Conservation (phyloP, 2,797 vertebrate species). For the Pangasius sanitwongsei region DNA sequence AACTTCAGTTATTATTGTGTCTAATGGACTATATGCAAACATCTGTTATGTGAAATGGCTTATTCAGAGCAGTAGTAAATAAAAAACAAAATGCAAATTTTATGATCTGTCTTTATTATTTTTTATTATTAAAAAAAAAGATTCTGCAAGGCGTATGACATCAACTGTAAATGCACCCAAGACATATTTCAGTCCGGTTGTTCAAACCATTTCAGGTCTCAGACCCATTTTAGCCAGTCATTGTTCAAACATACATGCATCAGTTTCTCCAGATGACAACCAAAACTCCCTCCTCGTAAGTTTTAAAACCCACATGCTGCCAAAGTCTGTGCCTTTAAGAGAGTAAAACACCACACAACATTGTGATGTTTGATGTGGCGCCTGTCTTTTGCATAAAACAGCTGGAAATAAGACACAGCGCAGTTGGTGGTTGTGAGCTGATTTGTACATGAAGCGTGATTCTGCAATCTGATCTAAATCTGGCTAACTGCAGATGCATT, state of each 20-base stretch:
- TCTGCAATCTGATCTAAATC: slow-evolving; percentile 1
- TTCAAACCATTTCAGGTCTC: not conserved
- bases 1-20: too few relatives aligned
- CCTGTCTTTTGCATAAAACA: slow-evolving; percentile 19
- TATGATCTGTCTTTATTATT: too few relatives aligned
- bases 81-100: too few relatives aligned
- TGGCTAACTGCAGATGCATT: slow-evolving; percentile 17
- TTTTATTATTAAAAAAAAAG: too few relatives aligned
- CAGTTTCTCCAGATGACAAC: not conserved
- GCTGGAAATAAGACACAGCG: not conserved
- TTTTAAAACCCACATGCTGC: not conserved
- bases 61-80: too few relatives aligned
- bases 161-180: not conserved
- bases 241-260: not conserved
- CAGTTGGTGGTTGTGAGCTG: slow-evolving; percentile 12
- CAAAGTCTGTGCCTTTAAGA: not conserved
- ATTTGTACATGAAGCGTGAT: slow-evolving; percentile 20
- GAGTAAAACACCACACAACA: not conserved
- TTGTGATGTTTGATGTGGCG: slow-evolving; percentile 4
- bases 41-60: too few relatives aligned
- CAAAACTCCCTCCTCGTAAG: too few relatives aligned
- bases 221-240: not conserved
- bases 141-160: too few relatives aligned
- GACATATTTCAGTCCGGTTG: not conserved
- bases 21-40: too few relatives aligned